Evolutionary conservation across 2,888 invertebrate species (phyloP), one percentile per base, ranked within the genome.

Genomic region (Drosophila vallismaia): DNA sequence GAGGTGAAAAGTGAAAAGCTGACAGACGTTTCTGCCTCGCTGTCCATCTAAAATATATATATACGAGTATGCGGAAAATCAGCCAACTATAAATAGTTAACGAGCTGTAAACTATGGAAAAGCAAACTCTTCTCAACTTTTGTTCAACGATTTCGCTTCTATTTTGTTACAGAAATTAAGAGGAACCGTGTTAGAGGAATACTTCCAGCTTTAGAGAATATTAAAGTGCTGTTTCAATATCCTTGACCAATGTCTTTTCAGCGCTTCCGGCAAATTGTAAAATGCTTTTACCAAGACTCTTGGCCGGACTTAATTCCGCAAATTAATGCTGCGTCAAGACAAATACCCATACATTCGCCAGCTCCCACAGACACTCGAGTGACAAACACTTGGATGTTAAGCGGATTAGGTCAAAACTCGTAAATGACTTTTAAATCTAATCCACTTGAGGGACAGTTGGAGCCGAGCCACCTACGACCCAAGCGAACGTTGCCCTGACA

Each of bases 1-100:
- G 66, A 79, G 78, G 75, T 86, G 81, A 84, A 81, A 82, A 82
- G 79, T 82, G 87, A 86, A 87, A 82, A 72, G 87, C 85, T 82
- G 87, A 74, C 85, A 74, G 45, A 67, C 53, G 51, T 56, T 64
- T 54, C 28, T 72, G 69, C 46, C 69, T 50, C 50, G 57, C 45
- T 57, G 70, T 50, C 45, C 57, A 40, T 52, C 74, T 76, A 68
- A 81, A 80, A 73, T 56, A 36, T 5, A 10, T 33, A 33, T 10
- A 36, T 36, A 19, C 19, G 19, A 19, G 10, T n/a, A 60, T 58
- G 52, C 38, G 58, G 46, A 48, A 62, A 57, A 58, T 74, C 82
- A 70, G 57, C 72, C 81, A 79, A 42, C 85, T 62, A 81, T 87
- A 81, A 82, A 87, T 33, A 84, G 52, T 79, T 85, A 82, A 82